Conservation (phyloP, 2,888 invertebrate species). For the Drosophila peninsularis region DNA sequence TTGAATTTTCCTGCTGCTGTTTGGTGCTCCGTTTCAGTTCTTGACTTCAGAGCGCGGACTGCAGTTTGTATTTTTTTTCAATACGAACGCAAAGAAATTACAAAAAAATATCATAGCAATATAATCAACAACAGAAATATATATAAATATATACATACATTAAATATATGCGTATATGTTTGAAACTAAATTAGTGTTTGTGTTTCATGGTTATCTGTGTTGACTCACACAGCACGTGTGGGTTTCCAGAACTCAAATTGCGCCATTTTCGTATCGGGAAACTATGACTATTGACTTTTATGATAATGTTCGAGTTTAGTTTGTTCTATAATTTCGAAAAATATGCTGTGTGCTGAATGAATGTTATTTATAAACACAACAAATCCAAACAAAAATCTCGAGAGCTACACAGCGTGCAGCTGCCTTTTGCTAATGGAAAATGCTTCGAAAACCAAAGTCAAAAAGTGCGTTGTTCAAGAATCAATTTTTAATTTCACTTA, state of each 20-base stretch:
- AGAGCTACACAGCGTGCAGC: slow-evolving; percentile 27
- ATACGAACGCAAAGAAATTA: slow-evolving; percentile 29
- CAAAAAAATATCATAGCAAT: slow-evolving; percentile 16
- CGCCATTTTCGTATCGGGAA: slow-evolving; percentile 15
- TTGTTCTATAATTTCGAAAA: not conserved
- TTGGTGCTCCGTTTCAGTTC: slow-evolving; percentile 54
- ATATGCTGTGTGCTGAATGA: slow-evolving; percentile 17
- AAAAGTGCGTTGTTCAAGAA: slow-evolving; percentile 37
- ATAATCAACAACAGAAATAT: slow-evolving; percentile 25
- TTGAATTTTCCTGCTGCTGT: slow-evolving; percentile 54
- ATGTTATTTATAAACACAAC: slow-evolving; percentile 42
- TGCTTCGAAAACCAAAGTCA: slow-evolving; percentile 17
- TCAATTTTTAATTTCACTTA: slow-evolving; percentile 12
- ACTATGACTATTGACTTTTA: slow-evolving; percentile 16
- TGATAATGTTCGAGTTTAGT: slow-evolving; percentile 14
- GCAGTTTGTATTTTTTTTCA: slow-evolving; percentile 51
- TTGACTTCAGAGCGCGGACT: slow-evolving; percentile 50
- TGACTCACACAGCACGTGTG: slow-evolving; percentile 27
- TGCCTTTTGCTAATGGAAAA: slow-evolving; percentile 44
- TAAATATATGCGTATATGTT: not conserved
- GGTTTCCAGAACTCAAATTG: slow-evolving; percentile 25
- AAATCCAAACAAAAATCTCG: slow-evolving; percentile 23
- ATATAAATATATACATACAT: not conserved
- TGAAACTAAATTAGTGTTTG: not conserved
- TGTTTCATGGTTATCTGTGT: slow-evolving; percentile 27